These are phyloP conservation scores for Urocynchramus pylzowi DNA, from an alignment of 2,113 vertebrate genomes.

Conservation along the genomic window DNA sequence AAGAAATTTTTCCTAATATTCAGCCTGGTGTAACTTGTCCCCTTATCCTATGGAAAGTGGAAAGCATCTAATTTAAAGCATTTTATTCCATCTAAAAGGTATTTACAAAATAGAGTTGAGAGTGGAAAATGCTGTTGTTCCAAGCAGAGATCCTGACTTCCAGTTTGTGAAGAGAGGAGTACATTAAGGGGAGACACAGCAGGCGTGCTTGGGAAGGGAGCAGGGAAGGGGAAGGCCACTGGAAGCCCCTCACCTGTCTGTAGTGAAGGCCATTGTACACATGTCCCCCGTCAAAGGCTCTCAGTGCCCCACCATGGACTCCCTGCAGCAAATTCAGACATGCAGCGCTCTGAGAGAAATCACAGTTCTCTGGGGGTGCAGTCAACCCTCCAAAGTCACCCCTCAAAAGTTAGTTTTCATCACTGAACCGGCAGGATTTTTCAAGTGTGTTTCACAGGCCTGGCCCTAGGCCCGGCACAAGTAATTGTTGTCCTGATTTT, in stretches of 20 bases:
- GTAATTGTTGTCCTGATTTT: background rate
- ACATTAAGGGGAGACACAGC: background rate
- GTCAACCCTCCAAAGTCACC: background rate
- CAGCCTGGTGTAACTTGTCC: too few relatives aligned
- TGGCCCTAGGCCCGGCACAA: background rate
- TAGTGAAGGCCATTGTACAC: slow-evolving; percentile 73
- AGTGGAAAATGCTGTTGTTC: background rate
- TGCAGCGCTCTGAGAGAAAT: background rate
- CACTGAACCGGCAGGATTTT: background rate
- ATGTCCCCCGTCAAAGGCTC: slow-evolving; percentile 78
- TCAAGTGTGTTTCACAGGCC: background rate
- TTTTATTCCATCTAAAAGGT: background rate
- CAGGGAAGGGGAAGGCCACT: background rate
- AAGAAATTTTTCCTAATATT: background rate
- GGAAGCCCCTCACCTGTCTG: slow-evolving; percentile 73
- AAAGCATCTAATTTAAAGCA: background rate
- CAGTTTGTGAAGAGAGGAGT: background rate
- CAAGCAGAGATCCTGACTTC: background rate
- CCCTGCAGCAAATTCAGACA: slow-evolving; percentile 9
- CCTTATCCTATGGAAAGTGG: background rate
- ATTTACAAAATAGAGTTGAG: background rate
- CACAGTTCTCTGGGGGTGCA: background rate
- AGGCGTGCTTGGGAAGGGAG: background rate
- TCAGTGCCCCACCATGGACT: slow-evolving; percentile 54
- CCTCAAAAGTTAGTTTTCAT: background rate